Evolutionary conservation across 1,140 invertebrate species (phyloP).

Genomic region (Meloidogyne chitwoodi): DNA sequence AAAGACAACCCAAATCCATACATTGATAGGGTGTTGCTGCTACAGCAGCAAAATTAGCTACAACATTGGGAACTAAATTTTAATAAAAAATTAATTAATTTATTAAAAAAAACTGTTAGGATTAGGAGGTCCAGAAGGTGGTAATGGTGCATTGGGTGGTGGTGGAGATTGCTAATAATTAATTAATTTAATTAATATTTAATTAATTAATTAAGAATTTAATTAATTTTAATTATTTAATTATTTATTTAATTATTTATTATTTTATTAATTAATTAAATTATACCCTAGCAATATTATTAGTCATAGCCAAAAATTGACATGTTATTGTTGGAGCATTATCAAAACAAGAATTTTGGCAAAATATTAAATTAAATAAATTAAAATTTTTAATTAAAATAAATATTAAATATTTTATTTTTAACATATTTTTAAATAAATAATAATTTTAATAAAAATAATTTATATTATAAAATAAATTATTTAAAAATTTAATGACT

Average conservation of each 20-base stretch:
- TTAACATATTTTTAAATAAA: not conserved
- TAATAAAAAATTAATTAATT: not conserved
- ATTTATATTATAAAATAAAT: too few species aligned
- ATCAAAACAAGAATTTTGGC: not conserved
- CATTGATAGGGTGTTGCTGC: slow-evolving; percentile 41
- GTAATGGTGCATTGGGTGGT: not conserved
- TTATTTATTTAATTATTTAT: not conserved
- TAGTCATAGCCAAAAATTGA: not conserved
- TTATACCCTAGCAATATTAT: not conserved
- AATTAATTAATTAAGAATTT: not conserved
- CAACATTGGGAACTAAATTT: slow-evolving; percentile 8
- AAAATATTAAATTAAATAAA: not conserved
- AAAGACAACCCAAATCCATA: slow-evolving; percentile 50
- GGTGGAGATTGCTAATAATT: not conserved
- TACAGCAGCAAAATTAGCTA: slow-evolving; percentile 41
- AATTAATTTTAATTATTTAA: too few species aligned
- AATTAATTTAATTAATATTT: not conserved
- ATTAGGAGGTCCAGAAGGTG: not conserved
- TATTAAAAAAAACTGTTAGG: not conserved
- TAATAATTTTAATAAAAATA: too few species aligned
- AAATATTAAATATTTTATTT: not conserved
- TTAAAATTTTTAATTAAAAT: not conserved
- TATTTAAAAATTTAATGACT: too few species aligned
- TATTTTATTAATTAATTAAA: not conserved
- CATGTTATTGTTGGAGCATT: not conserved